Evolutionary conservation across 2,888 invertebrate species (phyloP).

Genomic region (Drosophila multiciliata): DNA sequence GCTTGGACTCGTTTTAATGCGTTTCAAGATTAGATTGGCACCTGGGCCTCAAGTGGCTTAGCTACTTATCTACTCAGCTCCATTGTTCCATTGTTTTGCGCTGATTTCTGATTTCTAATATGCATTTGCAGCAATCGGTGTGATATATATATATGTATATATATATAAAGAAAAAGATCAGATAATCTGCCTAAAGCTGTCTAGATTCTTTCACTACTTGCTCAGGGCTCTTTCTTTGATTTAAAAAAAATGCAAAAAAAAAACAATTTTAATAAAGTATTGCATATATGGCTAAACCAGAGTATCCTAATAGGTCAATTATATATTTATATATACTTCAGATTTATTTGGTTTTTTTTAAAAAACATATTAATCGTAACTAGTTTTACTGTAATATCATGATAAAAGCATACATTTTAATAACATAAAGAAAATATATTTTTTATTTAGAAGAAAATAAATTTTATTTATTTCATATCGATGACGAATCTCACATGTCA

Average conservation of each 20-base stretch:
- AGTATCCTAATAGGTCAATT: neutral
- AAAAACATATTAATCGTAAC: too few species aligned
- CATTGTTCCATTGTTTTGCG: constrained; percentile 35
- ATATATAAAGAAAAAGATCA: neutral
- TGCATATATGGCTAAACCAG: neutral
- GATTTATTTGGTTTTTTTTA: too few species aligned
- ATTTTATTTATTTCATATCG: too few species aligned
- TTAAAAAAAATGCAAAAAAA: neutral
- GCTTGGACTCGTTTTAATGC: neutral
- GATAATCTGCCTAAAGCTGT: neutral
- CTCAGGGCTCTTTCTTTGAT: neutral
- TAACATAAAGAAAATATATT: too few species aligned
- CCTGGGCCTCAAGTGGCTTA: constrained; percentile 41
- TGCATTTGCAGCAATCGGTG: constrained; percentile 9
- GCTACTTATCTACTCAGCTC: constrained; percentile 1
- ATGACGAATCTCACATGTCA: too few species aligned
- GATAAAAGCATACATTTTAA: too few species aligned
- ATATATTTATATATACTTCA: neutral
- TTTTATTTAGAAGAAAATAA: too few species aligned
- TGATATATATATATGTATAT: constrained; percentile 1
- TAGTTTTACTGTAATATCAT: too few species aligned
- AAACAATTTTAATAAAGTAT: neutral
- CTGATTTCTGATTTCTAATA: constrained; percentile 13
- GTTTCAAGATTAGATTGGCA: constrained; percentile 51
- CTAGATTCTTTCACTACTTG: neutral